phyloP scores from a whole-genome alignment of 2,888 invertebrate species.

The Sisyra nigra region DNA sequence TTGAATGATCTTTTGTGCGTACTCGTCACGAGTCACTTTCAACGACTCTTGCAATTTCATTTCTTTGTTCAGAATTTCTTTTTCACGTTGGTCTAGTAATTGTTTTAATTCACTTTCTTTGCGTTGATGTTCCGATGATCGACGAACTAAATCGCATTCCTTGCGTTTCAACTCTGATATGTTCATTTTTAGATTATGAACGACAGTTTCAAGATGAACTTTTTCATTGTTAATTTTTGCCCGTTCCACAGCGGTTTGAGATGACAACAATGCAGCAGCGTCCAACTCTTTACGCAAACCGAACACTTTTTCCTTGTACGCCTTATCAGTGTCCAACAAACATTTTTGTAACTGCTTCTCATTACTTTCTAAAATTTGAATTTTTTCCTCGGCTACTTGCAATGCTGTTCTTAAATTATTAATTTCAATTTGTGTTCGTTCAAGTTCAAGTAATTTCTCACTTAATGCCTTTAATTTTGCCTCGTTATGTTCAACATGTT shows the following conservation, averaged over 20 bases:
- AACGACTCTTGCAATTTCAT: conserved; percentile 21
- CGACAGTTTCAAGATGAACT: conserved; percentile 43
- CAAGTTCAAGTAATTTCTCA: conserved; percentile 29
- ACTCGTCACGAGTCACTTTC: conserved; percentile 14
- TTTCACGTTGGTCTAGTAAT: conserved; percentile 18
- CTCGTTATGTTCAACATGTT: conserved; percentile 35
- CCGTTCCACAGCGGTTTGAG: conserved; percentile 56
- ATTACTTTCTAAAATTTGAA: conserved; percentile 18
- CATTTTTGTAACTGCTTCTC: conserved; percentile 19
- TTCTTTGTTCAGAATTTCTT: conserved; percentile 20
- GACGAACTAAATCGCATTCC: conserved; percentile 24
- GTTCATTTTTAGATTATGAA: conserved; percentile 36
- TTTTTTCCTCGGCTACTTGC: conserved; percentile 27
- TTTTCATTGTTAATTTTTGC: conserved; percentile 57
- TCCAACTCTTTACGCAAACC: conserved; percentile 50
- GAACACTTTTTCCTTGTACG: conserved; percentile 33
- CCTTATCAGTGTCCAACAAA: conserved; percentile 22
- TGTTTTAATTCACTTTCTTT: conserved; percentile 13
- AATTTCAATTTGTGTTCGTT: conserved; percentile 29
- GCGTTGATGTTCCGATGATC: not conserved
- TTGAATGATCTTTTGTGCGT: conserved; percentile 18
- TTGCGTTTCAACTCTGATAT: conserved; percentile 28
- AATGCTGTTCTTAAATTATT: conserved; percentile 26
- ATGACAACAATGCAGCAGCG: conserved; percentile 53
- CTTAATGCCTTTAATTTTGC: conserved; percentile 36